A percentile compares a stretch with the other conserved stretches of the same genome.
These are phyloP conservation scores for Pangasius sanitwongsei DNA, from an alignment of 2,797 vertebrate genomes.

Conservation along the genomic window DNA sequence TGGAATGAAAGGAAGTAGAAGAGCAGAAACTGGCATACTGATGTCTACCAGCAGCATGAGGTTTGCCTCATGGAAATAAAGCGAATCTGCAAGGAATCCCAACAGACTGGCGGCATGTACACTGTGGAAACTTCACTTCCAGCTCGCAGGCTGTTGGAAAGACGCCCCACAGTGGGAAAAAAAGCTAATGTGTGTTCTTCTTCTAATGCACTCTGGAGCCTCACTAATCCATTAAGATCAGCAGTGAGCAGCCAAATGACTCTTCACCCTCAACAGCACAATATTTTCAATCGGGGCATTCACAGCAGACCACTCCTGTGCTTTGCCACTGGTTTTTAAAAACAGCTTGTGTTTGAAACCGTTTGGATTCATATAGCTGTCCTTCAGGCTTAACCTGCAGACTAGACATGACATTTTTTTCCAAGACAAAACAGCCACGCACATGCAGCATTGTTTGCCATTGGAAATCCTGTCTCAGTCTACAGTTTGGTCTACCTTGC, in stretches of 20 bases:
- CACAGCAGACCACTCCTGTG: background rate
- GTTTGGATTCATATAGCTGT: background rate
- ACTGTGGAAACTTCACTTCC: conserved; percentile 26
- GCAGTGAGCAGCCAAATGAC: background rate
- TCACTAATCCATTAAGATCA: conserved; percentile 14
- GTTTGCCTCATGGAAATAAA: background rate
- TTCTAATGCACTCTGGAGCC: conserved; percentile 21
- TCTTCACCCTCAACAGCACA: background rate
- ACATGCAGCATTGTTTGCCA: background rate
- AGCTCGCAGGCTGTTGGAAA: conserved; percentile 25
- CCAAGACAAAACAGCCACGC: conserved; percentile 22
- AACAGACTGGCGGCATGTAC: background rate
- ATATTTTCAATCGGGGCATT: background rate
- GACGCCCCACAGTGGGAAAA: conserved; percentile 11
- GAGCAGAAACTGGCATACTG: background rate
- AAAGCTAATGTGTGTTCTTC: conserved; percentile 31
- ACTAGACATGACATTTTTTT: conserved; percentile 5
- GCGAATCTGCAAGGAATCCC: background rate
- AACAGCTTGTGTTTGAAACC: background rate
- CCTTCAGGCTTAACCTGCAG: conserved; percentile 1
- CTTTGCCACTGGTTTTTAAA: background rate
- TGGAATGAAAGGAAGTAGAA: background rate
- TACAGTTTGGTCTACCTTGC: background rate
- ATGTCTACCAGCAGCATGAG: background rate
- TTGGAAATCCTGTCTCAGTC: conserved; percentile 17